These are phyloP conservation scores for Drosophila aff. DNA, from an alignment of 1,140 invertebrate species.

Conservation along the genomic window DNA sequence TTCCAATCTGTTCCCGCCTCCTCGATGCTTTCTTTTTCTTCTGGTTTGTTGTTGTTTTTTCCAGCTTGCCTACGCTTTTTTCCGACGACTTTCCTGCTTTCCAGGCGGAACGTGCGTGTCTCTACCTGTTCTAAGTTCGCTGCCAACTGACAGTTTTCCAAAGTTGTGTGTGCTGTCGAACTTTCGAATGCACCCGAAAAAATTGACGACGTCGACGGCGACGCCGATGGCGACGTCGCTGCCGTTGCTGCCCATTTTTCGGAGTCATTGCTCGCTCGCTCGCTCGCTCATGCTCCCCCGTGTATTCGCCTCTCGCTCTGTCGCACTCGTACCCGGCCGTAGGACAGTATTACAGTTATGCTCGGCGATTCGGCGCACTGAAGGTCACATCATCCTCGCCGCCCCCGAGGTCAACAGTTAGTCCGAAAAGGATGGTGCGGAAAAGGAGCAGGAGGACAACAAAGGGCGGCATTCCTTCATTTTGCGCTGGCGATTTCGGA, in stretches of 20 bases:
- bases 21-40: background rate
- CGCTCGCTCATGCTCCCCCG: background rate
- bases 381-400: constrained; percentile 3
- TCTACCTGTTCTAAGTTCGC: constrained; percentile 85
- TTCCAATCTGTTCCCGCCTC: constrained; percentile 29
- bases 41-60: background rate
- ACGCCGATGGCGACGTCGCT: constrained; percentile 8
- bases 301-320: background rate
- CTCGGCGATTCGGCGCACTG: constrained; percentile 33
- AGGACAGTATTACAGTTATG: constrained; percentile 33
- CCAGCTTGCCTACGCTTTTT: constrained; percentile 15
- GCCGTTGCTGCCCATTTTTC: constrained; percentile 40
- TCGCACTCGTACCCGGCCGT: constrained; percentile 3
- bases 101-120: constrained; percentile 77
- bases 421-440: constrained; percentile 40
- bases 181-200: constrained; percentile 81
- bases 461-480: constrained; percentile 14
- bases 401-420: constrained; percentile 5
- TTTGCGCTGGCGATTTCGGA: constrained; percentile 10
- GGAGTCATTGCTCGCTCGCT: constrained; percentile 38
- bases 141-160: constrained; percentile 85
- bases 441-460: background rate
- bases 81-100: constrained; percentile 26
- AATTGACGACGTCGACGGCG: constrained; percentile 31
- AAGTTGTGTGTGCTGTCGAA: constrained; percentile 78